phyloP scores from a whole-genome alignment of 2,113 vertebrate genomes.

The Aythya baeri region DNA sequence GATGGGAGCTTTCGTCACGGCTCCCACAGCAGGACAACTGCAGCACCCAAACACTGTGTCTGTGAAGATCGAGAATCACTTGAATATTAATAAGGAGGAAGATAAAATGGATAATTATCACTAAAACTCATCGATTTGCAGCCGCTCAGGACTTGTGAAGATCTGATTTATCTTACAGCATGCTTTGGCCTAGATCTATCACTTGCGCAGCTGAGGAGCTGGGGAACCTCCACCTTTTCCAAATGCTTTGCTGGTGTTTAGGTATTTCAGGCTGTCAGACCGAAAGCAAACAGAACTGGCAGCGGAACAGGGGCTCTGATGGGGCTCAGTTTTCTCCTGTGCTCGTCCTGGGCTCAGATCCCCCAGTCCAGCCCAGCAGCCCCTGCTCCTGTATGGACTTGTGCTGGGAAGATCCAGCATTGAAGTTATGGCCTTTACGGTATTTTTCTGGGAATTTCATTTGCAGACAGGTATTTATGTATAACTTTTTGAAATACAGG shows the following conservation, averaged over 20 bases:
- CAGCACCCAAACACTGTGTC: neutral
- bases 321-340: neutral
- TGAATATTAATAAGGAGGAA: conserved; percentile 34
- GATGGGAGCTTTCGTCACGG: neutral
- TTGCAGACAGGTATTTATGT: neutral
- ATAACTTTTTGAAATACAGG: neutral
- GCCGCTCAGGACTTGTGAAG: neutral
- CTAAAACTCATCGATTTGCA: conserved; percentile 7
- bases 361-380: neutral
- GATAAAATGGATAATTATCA: conserved; percentile 21
- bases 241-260: accelerated
- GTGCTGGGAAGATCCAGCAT: neutral
- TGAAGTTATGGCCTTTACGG: neutral
- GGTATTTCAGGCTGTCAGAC: neutral
- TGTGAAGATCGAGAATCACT: neutral
- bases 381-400: accelerated
- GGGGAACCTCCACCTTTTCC: neutral
- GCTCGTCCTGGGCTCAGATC: neutral
- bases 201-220: neutral
- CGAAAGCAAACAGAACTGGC: neutral
- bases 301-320: accelerated
- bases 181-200: neutral
- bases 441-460: neutral
- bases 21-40: neutral
- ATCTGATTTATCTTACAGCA: neutral